A percentile compares a stretch with the other conserved stretches of the same genome.
Evolutionary conservation across 2,113 vertebrate genomes (phyloP).

Genomic region (Podarcis raffonei): DNA sequence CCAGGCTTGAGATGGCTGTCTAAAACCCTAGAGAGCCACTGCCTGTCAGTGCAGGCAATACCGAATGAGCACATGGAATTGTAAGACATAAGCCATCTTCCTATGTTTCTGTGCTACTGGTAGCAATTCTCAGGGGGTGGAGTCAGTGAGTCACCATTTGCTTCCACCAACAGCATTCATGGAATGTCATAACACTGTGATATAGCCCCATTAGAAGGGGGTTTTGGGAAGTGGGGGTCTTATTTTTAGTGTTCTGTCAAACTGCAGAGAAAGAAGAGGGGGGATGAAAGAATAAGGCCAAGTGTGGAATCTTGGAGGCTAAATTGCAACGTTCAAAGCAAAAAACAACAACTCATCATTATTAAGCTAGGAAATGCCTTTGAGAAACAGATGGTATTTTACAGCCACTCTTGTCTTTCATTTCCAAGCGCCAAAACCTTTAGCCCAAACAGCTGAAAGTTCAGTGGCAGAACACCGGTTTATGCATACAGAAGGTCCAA

Average conservation of each 20-base stretch:
- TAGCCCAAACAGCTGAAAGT: background rate
- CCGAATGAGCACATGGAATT: no score
- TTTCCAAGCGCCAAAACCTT: background rate
- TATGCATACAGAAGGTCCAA: background rate
- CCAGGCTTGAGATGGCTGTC: background rate
- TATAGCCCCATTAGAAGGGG: background rate
- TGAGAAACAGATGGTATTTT: background rate
- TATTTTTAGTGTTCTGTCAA: background rate
- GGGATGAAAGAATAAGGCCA: background rate
- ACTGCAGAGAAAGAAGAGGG: background rate
- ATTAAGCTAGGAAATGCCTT: background rate
- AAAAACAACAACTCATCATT: background rate
- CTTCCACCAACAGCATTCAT: background rate
- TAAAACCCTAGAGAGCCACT: no score
- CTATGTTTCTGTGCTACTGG: background rate
- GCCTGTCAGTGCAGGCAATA: no score
- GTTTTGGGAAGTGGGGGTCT: background rate
- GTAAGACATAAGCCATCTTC: no score
- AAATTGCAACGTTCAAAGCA: background rate
- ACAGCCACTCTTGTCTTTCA: background rate
- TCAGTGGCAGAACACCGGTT: background rate
- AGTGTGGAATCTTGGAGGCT: background rate
- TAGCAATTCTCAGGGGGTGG: background rate
- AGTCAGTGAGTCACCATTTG: background rate
- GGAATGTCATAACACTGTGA: background rate